Percentiles rank a stretch among this genome's conserved stretches.
phyloP scores from a whole-genome alignment of 2,888 invertebrate genomes.

The Drosophila neotestacea region DNA sequence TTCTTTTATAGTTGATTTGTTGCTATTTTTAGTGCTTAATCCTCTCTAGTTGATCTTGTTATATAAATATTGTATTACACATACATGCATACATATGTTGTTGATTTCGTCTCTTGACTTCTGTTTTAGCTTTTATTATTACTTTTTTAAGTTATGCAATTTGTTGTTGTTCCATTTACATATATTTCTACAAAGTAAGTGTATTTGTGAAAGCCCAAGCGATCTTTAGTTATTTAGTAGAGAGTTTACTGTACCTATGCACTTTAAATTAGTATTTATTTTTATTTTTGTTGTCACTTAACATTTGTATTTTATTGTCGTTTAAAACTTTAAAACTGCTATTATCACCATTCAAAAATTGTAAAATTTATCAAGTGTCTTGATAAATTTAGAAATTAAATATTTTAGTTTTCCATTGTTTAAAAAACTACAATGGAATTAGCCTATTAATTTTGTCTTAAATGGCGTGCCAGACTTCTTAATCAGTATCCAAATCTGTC shows the following conservation, averaged over 20 bases:
- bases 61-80: slow-evolving; percentile 3
- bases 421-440: too few relatives aligned
- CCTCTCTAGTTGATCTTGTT: slow-evolving; percentile 56
- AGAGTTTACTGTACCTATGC: slow-evolving; percentile 6
- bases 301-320: not conserved
- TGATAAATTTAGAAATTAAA: too few relatives aligned
- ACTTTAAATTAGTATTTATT: not conserved
- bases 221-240: not conserved
- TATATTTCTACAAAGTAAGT: not conserved
- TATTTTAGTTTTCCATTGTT: too few relatives aligned
- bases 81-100: slow-evolving; percentile 13
- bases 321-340: too few relatives aligned
- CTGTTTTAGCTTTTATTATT: slow-evolving; percentile 5
- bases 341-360: too few relatives aligned
- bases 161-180: not conserved
- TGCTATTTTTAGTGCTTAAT: slow-evolving; percentile 60
- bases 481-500: too few relatives aligned
- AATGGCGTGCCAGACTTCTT: too few relatives aligned
- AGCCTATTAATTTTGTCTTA: too few relatives aligned
- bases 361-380: too few relatives aligned
- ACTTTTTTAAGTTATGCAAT: slow-evolving; percentile 11
- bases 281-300: not conserved
- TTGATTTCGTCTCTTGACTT: slow-evolving; percentile 31
- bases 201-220: not conserved
- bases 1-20: slow-evolving; percentile 37